phyloP scores from a whole-genome alignment of 1,140 invertebrate species.

The Euura lappo region DNA sequence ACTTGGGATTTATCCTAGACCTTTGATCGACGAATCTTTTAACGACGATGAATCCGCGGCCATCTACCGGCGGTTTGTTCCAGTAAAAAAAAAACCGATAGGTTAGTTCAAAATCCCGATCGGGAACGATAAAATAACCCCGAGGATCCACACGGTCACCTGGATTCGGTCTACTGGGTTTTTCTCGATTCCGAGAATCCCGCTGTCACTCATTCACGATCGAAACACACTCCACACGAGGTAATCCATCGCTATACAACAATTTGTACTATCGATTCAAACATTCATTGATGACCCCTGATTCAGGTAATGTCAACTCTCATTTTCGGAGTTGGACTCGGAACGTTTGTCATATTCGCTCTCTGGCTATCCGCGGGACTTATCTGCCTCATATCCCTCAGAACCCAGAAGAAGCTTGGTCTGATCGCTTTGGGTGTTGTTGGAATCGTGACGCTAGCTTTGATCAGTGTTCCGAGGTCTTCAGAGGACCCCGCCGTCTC shows the following conservation, averaged over 20 bases:
- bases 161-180: no score
- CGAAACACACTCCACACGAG: no score
- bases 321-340: conserved; percentile 62
- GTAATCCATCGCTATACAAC: no score
- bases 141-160: no score
- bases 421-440: conserved; percentile 56
- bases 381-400: conserved; percentile 63
- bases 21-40: neutral
- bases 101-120: neutral
- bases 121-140: no score
- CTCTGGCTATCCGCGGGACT: conserved; percentile 63
- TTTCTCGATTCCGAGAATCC: no score
- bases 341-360: conserved; percentile 63
- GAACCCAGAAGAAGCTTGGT: conserved; percentile 63
- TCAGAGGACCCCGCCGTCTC: conserved; percentile 41
- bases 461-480: conserved; percentile 61
- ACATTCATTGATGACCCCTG: neutral
- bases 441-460: conserved; percentile 59
- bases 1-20: conserved; percentile 24
- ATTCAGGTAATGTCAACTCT: conserved; percentile 55
- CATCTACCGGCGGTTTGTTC: neutral
- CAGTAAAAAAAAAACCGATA: neutral
- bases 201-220: no score
- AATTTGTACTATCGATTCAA: no score
- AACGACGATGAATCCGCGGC: neutral